Base-by-base conservation (phyloP, 2,888 invertebrate species). In the Opisthograptis luteolata region DNA sequence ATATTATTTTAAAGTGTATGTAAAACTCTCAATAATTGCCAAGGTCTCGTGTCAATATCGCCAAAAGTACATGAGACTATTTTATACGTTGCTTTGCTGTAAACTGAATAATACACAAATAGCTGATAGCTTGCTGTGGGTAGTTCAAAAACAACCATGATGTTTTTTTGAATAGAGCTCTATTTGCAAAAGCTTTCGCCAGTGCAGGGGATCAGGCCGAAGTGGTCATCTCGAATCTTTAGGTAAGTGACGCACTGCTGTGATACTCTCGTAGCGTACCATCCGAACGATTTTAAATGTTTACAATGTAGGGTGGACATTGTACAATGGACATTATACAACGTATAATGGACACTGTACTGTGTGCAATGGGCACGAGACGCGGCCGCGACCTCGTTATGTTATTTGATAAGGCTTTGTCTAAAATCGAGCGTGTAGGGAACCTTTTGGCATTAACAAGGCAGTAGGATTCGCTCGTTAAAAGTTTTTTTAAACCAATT, bases 241-340 rank as follows among this genome's bases (percentile, higher is more conserved):
- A 84, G 82, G 64, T 79, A 80, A 79, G 78, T 72, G 73, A 73
- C 76, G 82, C 76, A 78, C 76, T 79, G 82, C 87, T 87, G 87
- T 87, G 87, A 87, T 87, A 87, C 81, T 68, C 71, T 74, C 72
- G 72, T 73, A 76, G 76, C 76, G 76, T 70, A 76, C 68, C 68
- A 70, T 72, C 72, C 70, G 73, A 73, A 64, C 65, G 66, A 70
- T 70, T 72, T 67, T 67, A 67, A 73, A 72, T 60, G 68, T 70
- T 61, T 43, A 55, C 19, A 45, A 49, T 48, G 61, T 67, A 60
- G 58, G 57, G n/a, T n/a, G n/a, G n/a, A n/a, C n/a, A n/a, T n/a
- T n/a, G n/a, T n/a, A n/a, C n/a, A n/a, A n/a, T n/a, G n/a, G n/a
- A n/a, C n/a, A n/a, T n/a, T n/a, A n/a, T n/a, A n/a, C n/a, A n/a